Evolutionary conservation across 2,113 vertebrate species (phyloP).

Genomic region (Manacus vitellinus): DNA sequence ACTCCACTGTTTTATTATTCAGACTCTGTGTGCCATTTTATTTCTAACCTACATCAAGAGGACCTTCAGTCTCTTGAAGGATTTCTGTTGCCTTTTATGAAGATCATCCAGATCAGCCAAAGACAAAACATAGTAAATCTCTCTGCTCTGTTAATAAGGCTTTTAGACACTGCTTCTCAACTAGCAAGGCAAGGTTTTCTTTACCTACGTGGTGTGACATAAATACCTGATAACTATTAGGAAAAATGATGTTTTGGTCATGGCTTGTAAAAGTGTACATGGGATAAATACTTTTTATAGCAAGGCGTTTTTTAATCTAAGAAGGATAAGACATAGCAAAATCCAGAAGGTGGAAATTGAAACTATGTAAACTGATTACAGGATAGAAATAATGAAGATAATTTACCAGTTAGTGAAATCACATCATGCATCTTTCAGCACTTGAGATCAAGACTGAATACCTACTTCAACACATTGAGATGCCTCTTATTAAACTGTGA

Average conservation of each 20-base stretch:
- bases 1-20: background rate
- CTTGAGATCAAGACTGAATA: background rate
- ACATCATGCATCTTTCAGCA: background rate
- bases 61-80: background rate
- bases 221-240: background rate
- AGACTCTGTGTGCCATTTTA: background rate
- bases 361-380: background rate
- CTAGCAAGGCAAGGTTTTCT: background rate
- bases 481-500: background rate
- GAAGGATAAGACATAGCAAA: background rate
- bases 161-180: background rate
- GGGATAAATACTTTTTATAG: background rate
- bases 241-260: background rate
- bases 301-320: background rate
- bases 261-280: background rate
- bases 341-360: background rate
- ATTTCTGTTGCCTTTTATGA: background rate
- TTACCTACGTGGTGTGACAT: fast-evolving
- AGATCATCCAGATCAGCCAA: background rate
- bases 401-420: background rate
- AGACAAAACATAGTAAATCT: background rate
- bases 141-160: background rate
- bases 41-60: background rate
- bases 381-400: background rate
- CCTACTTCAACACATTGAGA: background rate